Percentiles rank a stretch among this genome's conserved stretches.
phyloP scores from a whole-genome alignment of 1,140 invertebrate species.

The Drosophila paulistorum region DNA sequence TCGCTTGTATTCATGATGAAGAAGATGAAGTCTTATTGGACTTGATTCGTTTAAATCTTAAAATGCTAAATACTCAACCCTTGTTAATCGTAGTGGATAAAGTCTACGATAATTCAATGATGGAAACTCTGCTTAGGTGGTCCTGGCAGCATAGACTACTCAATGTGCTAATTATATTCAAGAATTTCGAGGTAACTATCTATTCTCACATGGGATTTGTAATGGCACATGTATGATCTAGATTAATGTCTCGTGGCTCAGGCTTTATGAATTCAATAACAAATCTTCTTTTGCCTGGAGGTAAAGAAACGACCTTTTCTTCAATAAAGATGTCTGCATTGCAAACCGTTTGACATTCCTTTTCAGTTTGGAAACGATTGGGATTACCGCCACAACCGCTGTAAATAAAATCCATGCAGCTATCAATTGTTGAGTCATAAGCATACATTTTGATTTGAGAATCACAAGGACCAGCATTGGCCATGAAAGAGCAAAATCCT shows the following conservation, averaged over 20 bases:
- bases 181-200: slow-evolving; percentile 52
- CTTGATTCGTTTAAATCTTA: slow-evolving; percentile 25
- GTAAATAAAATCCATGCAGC: slow-evolving; percentile 35
- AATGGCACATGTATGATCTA: neutral
- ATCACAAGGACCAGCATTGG: slow-evolving; percentile 37
- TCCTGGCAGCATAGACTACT: slow-evolving; percentile 59
- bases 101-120: neutral
- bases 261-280: neutral
- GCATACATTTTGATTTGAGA: slow-evolving; percentile 29
- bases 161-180: slow-evolving; percentile 53
- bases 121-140: slow-evolving; percentile 36
- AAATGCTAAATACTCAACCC: slow-evolving; percentile 36
- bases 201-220: neutral
- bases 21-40: slow-evolving; percentile 25
- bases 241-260: neutral
- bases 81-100: slow-evolving; percentile 39
- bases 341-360: slow-evolving; percentile 21
- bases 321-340: slow-evolving; percentile 1
- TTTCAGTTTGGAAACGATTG: slow-evolving; percentile 39
- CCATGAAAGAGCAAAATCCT: slow-evolving; percentile 30
- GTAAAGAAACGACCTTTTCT: neutral
- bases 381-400: slow-evolving; percentile 52
- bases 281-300: neutral
- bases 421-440: slow-evolving; percentile 24
- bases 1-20: slow-evolving; percentile 33